A percentile compares a stretch with the other conserved stretches of the same genome.
Conservation (phyloP, 2,888 invertebrate species). For the Diogma glabrata region DNA sequence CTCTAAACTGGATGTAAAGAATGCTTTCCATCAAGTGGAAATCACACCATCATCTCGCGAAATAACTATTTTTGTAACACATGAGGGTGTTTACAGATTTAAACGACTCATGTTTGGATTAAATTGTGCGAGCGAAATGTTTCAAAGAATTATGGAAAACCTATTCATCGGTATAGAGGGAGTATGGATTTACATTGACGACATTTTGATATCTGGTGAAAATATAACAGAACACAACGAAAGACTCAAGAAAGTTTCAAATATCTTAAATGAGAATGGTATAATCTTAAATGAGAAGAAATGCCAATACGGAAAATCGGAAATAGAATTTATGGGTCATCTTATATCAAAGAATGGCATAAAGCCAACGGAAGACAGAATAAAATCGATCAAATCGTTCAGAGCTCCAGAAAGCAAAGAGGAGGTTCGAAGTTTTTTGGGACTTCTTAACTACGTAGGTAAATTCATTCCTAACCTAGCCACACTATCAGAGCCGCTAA, state of each 20-base stretch:
- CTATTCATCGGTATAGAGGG: no score
- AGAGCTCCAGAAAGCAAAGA: background rate
- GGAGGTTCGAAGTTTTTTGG: background rate
- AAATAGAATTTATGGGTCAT: background rate
- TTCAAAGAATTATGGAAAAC: slow-evolving; percentile 21
- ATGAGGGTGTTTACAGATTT: slow-evolving; percentile 19
- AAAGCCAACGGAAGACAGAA: background rate
- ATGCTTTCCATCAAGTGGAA: slow-evolving; percentile 20
- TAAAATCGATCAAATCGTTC: background rate
- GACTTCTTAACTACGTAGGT: background rate
- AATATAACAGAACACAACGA: no score
- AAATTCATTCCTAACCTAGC: background rate
- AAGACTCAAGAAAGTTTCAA: no score
- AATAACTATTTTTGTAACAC: slow-evolving; percentile 8
- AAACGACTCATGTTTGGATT: slow-evolving; percentile 28
- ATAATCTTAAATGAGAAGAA: background rate
- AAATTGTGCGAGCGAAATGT: slow-evolving; percentile 18
- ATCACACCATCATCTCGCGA: background rate
- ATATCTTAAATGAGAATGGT: no score
- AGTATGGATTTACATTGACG: no score
- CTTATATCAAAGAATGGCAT: background rate
- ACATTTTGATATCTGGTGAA: no score
- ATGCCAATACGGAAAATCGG: background rate
- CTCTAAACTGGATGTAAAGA: slow-evolving; percentile 22
- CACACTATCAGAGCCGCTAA: background rate